A percentile compares a stretch with the other conserved stretches of the same genome.
Conservation (phyloP, 1,140 invertebrate species). For the Eumaeus atala region DNA sequence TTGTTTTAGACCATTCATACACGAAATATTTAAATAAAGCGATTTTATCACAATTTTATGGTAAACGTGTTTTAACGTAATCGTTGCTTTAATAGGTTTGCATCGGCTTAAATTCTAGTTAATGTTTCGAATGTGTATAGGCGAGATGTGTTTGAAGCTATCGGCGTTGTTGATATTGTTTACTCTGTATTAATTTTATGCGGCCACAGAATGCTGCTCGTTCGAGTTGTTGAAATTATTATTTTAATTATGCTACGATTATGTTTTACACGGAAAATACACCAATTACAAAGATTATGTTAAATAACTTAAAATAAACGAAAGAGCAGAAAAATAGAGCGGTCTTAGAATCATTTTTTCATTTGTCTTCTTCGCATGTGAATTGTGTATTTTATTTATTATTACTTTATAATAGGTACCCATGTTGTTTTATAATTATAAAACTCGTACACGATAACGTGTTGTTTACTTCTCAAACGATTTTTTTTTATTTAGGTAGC, state of each 20-base stretch:
- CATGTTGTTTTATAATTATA: too few species aligned
- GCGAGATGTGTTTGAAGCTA: slow-evolving; percentile 16
- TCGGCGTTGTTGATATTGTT: slow-evolving; percentile 17
- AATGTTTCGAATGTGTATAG: slow-evolving; percentile 16
- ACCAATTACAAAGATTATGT: slow-evolving; percentile 5
- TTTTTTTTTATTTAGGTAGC: too few species aligned
- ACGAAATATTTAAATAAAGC: slow-evolving; percentile 16
- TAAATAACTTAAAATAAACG: slow-evolving; percentile 5
- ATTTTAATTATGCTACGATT: slow-evolving; percentile 8
- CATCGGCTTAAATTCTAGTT: slow-evolving; percentile 30
- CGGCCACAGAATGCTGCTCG: not conserved
- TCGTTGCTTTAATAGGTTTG: slow-evolving; percentile 28
- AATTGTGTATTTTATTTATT: not conserved
- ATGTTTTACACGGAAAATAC: not conserved
- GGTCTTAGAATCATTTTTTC: not conserved
- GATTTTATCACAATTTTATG: slow-evolving; percentile 23
- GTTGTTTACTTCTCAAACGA: too few species aligned
- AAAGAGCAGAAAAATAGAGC: not conserved
- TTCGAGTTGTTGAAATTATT: slow-evolving; percentile 11
- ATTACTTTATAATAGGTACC: too few species aligned
- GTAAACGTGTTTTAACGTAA: slow-evolving; percentile 32
- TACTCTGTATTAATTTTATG: slow-evolving; percentile 10
- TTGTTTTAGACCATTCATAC: slow-evolving; percentile 10
- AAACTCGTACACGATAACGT: too few species aligned
- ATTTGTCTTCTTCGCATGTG: slow-evolving; percentile 3